phyloP scores from a whole-genome alignment of 2,113 vertebrate species.

The Syrmaticus mikado region DNA sequence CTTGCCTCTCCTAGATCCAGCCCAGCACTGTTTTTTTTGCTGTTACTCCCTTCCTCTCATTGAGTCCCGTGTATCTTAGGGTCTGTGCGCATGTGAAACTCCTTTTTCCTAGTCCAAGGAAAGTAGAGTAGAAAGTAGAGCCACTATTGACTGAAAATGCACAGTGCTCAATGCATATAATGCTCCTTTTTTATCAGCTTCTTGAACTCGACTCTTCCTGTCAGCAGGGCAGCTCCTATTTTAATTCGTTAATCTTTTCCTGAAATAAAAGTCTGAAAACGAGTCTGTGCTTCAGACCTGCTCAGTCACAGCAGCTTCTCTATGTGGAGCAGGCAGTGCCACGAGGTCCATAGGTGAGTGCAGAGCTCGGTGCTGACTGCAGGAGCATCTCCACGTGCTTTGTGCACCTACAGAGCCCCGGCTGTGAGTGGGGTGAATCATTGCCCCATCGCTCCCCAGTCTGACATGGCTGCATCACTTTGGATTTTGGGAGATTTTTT shows the following conservation, averaged over 20 bases:
- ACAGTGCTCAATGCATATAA: conserved; percentile 71
- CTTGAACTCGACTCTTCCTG: conserved; percentile 67
- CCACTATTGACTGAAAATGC: conserved; percentile 66
- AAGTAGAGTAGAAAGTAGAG: conserved; percentile 69
- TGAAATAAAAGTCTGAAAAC: conserved; percentile 68
- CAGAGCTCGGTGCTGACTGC: neutral
- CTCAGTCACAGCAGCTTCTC: conserved; percentile 43
- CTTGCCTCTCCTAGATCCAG: conserved; percentile 60
- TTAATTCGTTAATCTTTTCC: conserved; percentile 69
- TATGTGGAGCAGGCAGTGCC: neutral
- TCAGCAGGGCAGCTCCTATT: conserved; percentile 71
- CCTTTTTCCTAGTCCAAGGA: conserved; percentile 65
- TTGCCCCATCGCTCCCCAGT: neutral
- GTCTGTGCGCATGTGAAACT: conserved; percentile 71
- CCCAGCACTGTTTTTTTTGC: conserved; percentile 47
- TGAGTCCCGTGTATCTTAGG: conserved; percentile 57
- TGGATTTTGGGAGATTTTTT: neutral
- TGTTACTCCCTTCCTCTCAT: conserved; percentile 62
- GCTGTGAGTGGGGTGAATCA: neutral
- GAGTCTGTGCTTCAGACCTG: conserved; percentile 58
- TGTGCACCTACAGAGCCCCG: neutral
- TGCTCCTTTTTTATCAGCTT: conserved; percentile 74
- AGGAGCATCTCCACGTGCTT: neutral
- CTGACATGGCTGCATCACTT: fast-evolving
- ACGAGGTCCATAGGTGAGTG: neutral